Evolutionary conservation across 2,797 vertebrate species (phyloP).

Genomic region (Rhabdophis nuchalis): DNA sequence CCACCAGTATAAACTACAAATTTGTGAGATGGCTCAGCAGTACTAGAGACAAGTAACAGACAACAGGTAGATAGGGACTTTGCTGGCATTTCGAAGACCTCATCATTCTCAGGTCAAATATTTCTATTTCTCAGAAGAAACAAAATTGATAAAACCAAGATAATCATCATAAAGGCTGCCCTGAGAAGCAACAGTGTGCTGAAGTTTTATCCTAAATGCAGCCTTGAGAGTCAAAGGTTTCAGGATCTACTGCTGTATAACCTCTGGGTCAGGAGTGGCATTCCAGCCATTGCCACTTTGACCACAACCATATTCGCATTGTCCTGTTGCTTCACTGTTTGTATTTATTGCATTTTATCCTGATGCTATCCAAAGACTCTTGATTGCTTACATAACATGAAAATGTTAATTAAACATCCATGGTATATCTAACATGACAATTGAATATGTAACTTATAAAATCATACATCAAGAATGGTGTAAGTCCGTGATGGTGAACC

Average conservation of each 20-base stretch:
- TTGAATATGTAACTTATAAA: neutral
- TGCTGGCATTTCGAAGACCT: conserved; percentile 27
- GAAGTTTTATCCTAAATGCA: neutral
- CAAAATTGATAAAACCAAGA: conserved; percentile 15
- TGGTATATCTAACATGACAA: neutral
- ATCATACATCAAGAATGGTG: neutral
- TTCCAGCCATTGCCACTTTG: neutral
- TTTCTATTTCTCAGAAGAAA: conserved; percentile 11
- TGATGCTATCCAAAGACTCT: neutral
- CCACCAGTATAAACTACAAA: conserved; percentile 37
- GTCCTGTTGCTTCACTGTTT: neutral
- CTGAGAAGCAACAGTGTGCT: neutral
- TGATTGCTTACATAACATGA: neutral
- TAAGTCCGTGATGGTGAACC: too few relatives aligned
- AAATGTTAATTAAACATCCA: neutral
- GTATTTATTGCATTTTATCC: neutral
- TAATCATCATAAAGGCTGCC: neutral
- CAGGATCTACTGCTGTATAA: neutral
- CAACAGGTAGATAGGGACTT: neutral
- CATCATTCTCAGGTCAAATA: conserved; percentile 22
- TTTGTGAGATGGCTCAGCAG: conserved; percentile 42
- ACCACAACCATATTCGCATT: neutral
- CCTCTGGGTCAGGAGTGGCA: neutral
- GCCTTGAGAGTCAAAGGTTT: neutral
- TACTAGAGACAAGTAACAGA: conserved; percentile 32